These are phyloP conservation scores for Drosophila kanekoi DNA, from an alignment of 2,888 invertebrate species.

Conservation along the genomic window DNA sequence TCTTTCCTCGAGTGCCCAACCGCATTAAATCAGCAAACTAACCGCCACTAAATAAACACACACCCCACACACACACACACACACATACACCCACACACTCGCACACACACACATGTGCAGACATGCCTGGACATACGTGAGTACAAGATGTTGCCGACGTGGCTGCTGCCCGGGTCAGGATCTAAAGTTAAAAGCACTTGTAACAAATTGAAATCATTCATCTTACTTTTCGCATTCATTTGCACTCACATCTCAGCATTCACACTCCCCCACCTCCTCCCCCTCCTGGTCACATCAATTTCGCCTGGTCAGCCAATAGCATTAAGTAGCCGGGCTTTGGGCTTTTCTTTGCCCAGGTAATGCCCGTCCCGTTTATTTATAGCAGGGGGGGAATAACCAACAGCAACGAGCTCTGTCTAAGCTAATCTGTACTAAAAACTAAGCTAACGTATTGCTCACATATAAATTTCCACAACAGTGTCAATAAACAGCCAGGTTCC, in stretches of 20 bases:
- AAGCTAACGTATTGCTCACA: conserved; percentile 1
- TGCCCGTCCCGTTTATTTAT: conserved; percentile 18
- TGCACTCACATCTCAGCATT: conserved; percentile 65
- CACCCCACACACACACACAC: conserved; percentile 25
- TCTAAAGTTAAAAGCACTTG: conserved; percentile 81
- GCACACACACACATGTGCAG: neutral
- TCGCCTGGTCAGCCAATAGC: conserved; percentile 60
- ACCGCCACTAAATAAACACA: conserved; percentile 74
- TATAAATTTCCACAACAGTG: conserved; percentile 6
- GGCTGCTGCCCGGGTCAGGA: conserved; percentile 48
- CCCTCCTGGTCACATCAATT: conserved; percentile 23
- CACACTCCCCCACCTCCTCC: neutral
- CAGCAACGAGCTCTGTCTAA: neutral
- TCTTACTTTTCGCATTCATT: conserved; percentile 79
- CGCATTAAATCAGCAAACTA: conserved; percentile 81
- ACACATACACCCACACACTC: neutral
- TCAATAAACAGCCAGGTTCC: neutral
- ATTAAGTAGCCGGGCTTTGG: conserved; percentile 55
- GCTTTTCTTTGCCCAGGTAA: conserved; percentile 42
- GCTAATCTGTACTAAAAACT: conserved; percentile 7
- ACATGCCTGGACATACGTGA: conserved; percentile 5
- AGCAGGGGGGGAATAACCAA: conserved; percentile 1
- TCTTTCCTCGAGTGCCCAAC: conserved; percentile 71
- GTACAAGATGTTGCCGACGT: conserved; percentile 41
- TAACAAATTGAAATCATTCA: conserved; percentile 82